Base-by-base conservation (phyloP, 2,113 vertebrate species). In the Neomonachus schauinslandi region DNA sequence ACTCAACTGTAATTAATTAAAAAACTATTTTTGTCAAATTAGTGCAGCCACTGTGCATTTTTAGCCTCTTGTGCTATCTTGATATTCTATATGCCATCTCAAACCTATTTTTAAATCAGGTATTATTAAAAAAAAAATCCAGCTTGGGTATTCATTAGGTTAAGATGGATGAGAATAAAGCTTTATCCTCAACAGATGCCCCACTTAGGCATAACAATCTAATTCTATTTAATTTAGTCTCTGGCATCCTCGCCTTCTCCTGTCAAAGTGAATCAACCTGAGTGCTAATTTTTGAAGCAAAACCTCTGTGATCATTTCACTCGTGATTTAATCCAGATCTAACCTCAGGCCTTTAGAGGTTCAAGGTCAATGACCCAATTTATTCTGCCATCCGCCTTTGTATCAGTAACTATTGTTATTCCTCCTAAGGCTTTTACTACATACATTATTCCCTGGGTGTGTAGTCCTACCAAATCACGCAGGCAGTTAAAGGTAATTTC, bases 351-450 rank as follows among this genome's bases (percentile, higher is more conserved):
- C 97, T 97, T 98, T 97, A 94, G 99, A 99, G 99, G 99, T 98
- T 99, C 98, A 96, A 99, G 99, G 99, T 99, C 99, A 99, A 98
- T 99, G 99, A 99, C 99, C 99, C 98, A 99, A 98, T 99, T 99
- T 99, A 99, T 87, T 97, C 96, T 98, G 98, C 98, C 95, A 96
- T 97, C 96, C 93, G 97, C 94, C 94, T 94, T 93, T 77, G 88
- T 90, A 96, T 97, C 95, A 96, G 98, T 87, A 95, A 94, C 93
- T 94, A 95, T 79, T 22, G 97, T 79, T 96, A 94, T 98, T 90
- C 83, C 72, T 2, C 26, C 28, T 33, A 49, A 96, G 88, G 67
- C 86, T 97, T 67, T 91, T 71, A 28, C 65, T 82, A n/a, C 0
- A 19, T 8, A 71, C 81, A 79, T 80, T 86, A 61, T 91, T 86